These are phyloP conservation scores for Centropristis striata DNA, from an alignment of 2,113 vertebrate species.

Conservation along the genomic window DNA sequence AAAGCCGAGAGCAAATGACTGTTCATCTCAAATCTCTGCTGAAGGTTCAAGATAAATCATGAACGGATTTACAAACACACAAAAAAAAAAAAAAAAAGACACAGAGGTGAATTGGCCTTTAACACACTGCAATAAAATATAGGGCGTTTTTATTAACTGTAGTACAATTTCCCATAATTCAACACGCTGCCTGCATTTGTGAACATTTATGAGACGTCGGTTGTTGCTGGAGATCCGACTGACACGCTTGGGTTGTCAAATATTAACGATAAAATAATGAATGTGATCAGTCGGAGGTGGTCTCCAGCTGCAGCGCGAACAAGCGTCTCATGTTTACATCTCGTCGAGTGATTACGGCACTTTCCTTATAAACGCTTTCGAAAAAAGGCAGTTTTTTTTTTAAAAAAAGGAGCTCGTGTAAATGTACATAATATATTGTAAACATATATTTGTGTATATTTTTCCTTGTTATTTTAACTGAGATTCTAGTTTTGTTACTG, in stretches of 20 bases:
- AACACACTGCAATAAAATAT: slow-evolving; percentile 84
- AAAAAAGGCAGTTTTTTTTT: slow-evolving; percentile 76
- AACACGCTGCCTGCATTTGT: slow-evolving; percentile 38
- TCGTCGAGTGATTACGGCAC: slow-evolving; percentile 20
- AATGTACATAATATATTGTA: slow-evolving; percentile 92
- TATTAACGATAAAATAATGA: no score
- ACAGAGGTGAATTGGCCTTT: slow-evolving; percentile 4
- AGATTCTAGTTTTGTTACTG: slow-evolving; percentile 97
- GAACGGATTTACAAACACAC: no score
- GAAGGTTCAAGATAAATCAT: slow-evolving; percentile 87
- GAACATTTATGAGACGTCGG: slow-evolving; percentile 12
- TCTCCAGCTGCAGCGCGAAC: no score
- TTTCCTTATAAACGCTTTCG: slow-evolving; percentile 33
- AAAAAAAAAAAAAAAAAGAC: slow-evolving; percentile 19
- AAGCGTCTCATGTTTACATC: slow-evolving; percentile 36
- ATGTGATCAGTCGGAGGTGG: no score
- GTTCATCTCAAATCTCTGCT: slow-evolving; percentile 94
- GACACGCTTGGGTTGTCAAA: neutral
- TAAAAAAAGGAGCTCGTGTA: slow-evolving; percentile 86
- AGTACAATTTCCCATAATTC: slow-evolving; percentile 59
- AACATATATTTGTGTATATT: slow-evolving; percentile 94
- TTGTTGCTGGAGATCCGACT: slow-evolving; percentile 24
- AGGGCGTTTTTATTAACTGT: slow-evolving; percentile 72
- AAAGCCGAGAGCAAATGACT: slow-evolving; percentile 91
- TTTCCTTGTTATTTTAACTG: slow-evolving; percentile 92